Evolutionary conservation across 2,797 vertebrate genomes (phyloP).

Genomic region (Monodelphis domestica): DNA sequence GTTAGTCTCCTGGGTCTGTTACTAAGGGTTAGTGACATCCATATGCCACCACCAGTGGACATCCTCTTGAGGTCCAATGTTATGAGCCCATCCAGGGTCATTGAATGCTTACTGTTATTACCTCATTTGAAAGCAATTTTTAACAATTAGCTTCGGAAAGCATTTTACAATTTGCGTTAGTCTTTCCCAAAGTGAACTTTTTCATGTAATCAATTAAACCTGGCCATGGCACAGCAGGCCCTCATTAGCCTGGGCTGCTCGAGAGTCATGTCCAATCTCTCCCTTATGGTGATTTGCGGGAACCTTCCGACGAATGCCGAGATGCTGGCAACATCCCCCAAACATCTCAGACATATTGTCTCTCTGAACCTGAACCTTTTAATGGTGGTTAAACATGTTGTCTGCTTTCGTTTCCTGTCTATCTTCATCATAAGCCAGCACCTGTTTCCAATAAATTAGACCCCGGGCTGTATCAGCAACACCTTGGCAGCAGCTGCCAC

Average conservation of each 20-base stretch:
- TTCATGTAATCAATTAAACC: conserved; percentile 78
- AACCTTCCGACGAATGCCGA: conserved; percentile 78
- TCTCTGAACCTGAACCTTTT: conserved; percentile 84
- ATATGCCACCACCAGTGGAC: background rate
- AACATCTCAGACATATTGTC: conserved; percentile 86
- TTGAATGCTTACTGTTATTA: conserved; percentile 66
- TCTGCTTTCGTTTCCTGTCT: conserved; percentile 87
- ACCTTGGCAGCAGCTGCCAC: conserved; percentile 87
- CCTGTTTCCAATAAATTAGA: conserved; percentile 89
- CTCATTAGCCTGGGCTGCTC: conserved; percentile 79
- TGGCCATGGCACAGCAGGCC: conserved; percentile 73
- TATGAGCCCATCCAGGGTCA: conserved; percentile 40
- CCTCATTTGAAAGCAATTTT: conserved; percentile 76
- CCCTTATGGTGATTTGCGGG: conserved; percentile 81
- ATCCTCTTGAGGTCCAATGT: background rate
- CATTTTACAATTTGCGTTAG: conserved; percentile 73
- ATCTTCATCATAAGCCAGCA: conserved; percentile 87
- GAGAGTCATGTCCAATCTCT: conserved; percentile 81
- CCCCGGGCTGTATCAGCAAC: conserved; percentile 86
- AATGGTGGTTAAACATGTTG: conserved; percentile 87
- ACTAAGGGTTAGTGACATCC: background rate
- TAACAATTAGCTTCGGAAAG: conserved; percentile 76
- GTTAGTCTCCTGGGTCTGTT: background rate
- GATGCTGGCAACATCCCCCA: conserved; percentile 84
- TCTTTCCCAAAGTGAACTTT: conserved; percentile 75